Percentiles rank a stretch among this genome's conserved stretches.
phyloP scores from a whole-genome alignment of 2,797 vertebrate species.

The Emydoidea blandingii region DNA sequence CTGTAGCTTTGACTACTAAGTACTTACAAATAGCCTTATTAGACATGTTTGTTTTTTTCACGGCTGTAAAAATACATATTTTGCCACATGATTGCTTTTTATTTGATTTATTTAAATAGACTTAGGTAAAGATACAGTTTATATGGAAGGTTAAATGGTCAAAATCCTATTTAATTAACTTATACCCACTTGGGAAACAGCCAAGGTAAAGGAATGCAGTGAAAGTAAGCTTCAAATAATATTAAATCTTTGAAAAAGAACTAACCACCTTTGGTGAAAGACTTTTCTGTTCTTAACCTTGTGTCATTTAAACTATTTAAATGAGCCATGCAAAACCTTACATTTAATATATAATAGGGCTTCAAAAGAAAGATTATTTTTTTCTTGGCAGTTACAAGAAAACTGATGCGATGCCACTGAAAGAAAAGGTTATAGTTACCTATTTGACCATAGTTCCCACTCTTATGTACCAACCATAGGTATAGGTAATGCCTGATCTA shows the following conservation, averaged over 20 bases:
- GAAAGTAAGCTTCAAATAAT: slow-evolving; percentile 75
- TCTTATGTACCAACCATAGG: slow-evolving; percentile 31
- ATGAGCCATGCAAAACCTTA: slow-evolving; percentile 61
- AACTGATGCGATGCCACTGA: slow-evolving; percentile 27
- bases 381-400: slow-evolving; percentile 60
- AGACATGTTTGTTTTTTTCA: slow-evolving; percentile 70
- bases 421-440: slow-evolving; percentile 41
- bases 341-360: slow-evolving; percentile 29
- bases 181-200: slow-evolving; percentile 64
- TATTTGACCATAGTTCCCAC: slow-evolving; percentile 12
- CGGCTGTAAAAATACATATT: slow-evolving; percentile 75
- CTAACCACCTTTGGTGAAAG: slow-evolving; percentile 68
- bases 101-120: slow-evolving; percentile 82
- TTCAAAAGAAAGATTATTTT: slow-evolving; percentile 36
- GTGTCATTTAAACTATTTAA: slow-evolving; percentile 70
- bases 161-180: slow-evolving; percentile 78
- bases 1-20: slow-evolving; percentile 72
- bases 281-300: slow-evolving; percentile 73
- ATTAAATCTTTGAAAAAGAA: slow-evolving; percentile 70
- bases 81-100: slow-evolving; percentile 64
- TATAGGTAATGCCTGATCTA: slow-evolving; percentile 7
- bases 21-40: slow-evolving; percentile 78
- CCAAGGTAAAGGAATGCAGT: slow-evolving; percentile 71
- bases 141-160: slow-evolving; percentile 62
- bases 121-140: slow-evolving; percentile 70